Base-by-base conservation (phyloP, 2,888 invertebrate genomes). In the Exocentrus adspersus region DNA sequence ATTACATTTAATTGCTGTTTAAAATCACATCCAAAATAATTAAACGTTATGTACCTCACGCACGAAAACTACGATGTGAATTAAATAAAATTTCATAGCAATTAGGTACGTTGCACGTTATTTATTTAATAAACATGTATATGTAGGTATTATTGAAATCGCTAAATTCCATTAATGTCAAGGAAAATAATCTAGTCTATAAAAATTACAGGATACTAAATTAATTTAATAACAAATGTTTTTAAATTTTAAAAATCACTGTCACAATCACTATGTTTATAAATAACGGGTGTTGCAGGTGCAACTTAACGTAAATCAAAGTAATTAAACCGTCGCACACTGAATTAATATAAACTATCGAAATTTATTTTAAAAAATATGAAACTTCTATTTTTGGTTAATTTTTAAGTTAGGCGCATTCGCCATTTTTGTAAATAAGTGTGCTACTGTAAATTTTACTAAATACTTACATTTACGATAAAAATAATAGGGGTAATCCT, bases 111-210 rank as follows among this genome's bases (percentile, higher is more conserved):
- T 57, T 45, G 64, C 58, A 56, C 57, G 56, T 37, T 62, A 63
- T 63, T 63, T 66, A 64, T 67, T 30, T 63, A 57, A 57, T 37
- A 58, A 59, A 66, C 52, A 50, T 51, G 17, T 48, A 66, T 48
- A 50, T 51, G 17, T 48, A 58, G 53, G 59, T 61, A 62, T 64
- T 62, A 60, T 65, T 58, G 54, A 46, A 32, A 62, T 45, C 45
- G 46, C 48, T 62, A 46, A 56, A 65, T 48, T 52, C 28, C 42
- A 43, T 24, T 60, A 24, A 12, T 12, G 48, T 60, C 21, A 60
- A 64, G 30, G 59, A 62, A 58, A 58, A 63, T 42, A 37, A 9
- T 37, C 14, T 5, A 37, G 14, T 12, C n/a, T 37, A n/a, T 14
- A n/a, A n/a, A n/a, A n/a, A n/a, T n/a, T n/a, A n/a, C n/a, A n/a